A percentile compares a stretch with the other conserved stretches of the same genome.
Conservation (phyloP, 64 coral and sea anemone genomes). For the Stylophora pistillata region DNA sequence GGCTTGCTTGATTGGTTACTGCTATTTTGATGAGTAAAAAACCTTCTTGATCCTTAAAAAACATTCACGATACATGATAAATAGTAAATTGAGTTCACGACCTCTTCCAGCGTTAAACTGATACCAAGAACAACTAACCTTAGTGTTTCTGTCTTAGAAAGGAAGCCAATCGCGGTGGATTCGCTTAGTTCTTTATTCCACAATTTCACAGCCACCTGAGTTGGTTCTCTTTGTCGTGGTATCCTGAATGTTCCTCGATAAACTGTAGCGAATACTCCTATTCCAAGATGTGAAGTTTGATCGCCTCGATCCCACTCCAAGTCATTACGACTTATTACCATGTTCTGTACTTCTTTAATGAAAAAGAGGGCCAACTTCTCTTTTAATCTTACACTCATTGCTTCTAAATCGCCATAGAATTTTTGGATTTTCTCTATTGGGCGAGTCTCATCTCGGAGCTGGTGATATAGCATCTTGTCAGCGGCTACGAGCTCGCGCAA, state of each 20-base stretch:
- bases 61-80: too few relatives aligned
- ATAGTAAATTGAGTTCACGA: too few relatives aligned
- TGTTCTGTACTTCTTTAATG: background rate
- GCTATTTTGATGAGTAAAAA: too few relatives aligned
- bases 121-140: background rate
- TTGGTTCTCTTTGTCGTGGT: background rate
- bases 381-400: background rate
- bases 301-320: constrained; percentile 15
- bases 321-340: background rate
- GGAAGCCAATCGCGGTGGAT: background rate
- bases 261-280: constrained; percentile 7
- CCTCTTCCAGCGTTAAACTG: background rate
- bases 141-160: background rate
- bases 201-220: background rate
- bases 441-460: background rate
- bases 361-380: background rate
- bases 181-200: background rate
- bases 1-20: too few relatives aligned
- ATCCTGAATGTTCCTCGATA: constrained; percentile 1
- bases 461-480: background rate
- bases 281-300: background rate
- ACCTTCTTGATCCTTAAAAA: too few relatives aligned
- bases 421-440: background rate
- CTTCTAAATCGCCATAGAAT: background rate
- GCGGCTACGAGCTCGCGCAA: constrained; percentile 3